A percentile compares a stretch with the other conserved stretches of the same genome.
Evolutionary conservation across 2,113 vertebrate species (phyloP).

Genomic region (Lipophrys pholis): DNA sequence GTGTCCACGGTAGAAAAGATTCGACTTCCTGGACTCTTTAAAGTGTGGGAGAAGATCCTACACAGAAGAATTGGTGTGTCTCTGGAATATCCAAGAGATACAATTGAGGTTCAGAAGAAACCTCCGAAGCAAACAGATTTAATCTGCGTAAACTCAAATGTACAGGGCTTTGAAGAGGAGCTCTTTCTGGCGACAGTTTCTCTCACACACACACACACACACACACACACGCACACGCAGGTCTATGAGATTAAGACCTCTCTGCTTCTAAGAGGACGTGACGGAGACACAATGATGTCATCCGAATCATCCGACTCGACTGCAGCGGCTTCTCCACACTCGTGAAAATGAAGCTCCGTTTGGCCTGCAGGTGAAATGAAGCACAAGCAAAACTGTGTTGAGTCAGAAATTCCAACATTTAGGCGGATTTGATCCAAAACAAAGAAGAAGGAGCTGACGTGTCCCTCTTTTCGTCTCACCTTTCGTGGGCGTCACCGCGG

Average conservation of each 20-base stretch:
- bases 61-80: conserved; percentile 5
- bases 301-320: conserved; percentile 89
- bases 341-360: conserved; percentile 22
- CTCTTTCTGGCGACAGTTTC: not conserved
- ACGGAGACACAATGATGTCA: conserved; percentile 83
- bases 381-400: not conserved
- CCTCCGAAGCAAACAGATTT: not conserved
- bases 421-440: not conserved
- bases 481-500: conserved; percentile 27
- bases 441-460: not conserved
- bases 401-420: no score
- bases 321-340: conserved; percentile 46
- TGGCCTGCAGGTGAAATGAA: conserved; percentile 69
- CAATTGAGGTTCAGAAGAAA: conserved; percentile 14
- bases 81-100: conserved; percentile 7
- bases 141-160: not conserved
- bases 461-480: conserved; percentile 31
- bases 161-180: not conserved
- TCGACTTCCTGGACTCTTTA: conserved; percentile 4
- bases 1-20: not conserved
- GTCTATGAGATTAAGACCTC: conserved; percentile 64
- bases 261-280: conserved; percentile 77
- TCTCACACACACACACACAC: not conserved
- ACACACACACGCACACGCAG: not conserved
- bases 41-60: conserved; percentile 1